Evolutionary conservation across 2,888 invertebrate species (phyloP), one percentile per base, ranked within the genome.

Genomic region (Sialis lutaria): DNA sequence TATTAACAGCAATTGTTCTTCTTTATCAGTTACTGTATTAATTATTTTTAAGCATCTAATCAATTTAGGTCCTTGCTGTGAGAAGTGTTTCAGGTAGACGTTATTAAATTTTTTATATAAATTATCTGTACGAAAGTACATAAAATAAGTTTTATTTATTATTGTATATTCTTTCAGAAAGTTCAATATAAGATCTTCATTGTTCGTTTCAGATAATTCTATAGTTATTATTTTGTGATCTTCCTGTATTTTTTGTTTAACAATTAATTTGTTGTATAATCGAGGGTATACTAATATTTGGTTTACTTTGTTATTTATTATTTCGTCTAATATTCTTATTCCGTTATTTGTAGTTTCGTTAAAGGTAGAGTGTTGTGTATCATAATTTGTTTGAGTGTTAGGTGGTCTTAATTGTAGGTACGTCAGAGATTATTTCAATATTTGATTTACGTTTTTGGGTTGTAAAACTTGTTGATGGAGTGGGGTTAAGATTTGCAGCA

Each of bases 271-370:
- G 10, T 45, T 33, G 4, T 45, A 34, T 6, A 30, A 1, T 34
- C 46, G 34, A 1, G 32, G 33, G 2, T 33, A 32, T 33, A 47
- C 22, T 45, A 47, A 33, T 12, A 47, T 47, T 45, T 47, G 45
- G 33, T 47, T 47, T 31, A 6, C 9, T 47, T 45, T 47, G 30
- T 47, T 47, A 33, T 47, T 47, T 2, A 47, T 47, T 4, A 47
- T 45, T 33, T 47, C 47, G 33, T 45, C 34, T 12, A 47, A 33
- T 12, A 47, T 45, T 13, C 4, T 31, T 4, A 47, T 47, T 46
- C 44, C 47, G 4, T 47, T 33, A 46, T 47, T 47, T 2, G 46
- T 46, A 2, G 42, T 46, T 31, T 46, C 46, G 4, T 46, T 46
- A 9, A 44, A 46, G 45, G 35, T 35, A 3, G 35, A 9, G 4